Percentiles rank a stretch among this genome's conserved stretches.
Conservation (phyloP, 2,888 invertebrate genomes). For the Drosophila infuscata region DNA sequence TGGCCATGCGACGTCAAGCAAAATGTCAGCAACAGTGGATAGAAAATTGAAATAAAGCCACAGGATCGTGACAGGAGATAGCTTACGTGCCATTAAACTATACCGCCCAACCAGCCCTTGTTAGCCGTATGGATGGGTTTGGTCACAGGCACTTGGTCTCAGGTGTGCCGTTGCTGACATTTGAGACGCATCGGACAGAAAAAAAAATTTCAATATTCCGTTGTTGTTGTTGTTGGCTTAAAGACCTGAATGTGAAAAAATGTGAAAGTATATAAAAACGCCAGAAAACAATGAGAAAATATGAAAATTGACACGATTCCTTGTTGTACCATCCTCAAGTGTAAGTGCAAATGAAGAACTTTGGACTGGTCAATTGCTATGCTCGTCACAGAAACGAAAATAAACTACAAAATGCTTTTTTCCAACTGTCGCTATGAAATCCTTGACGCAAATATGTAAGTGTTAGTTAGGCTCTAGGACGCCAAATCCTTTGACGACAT, state of each 20-base stretch:
- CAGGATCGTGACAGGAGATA: constrained; percentile 22
- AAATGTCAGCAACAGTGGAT: constrained; percentile 28
- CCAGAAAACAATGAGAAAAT: background rate
- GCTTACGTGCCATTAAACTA: constrained; percentile 51
- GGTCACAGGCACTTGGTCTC: constrained; percentile 19
- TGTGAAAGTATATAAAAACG: background rate
- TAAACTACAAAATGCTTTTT: constrained; percentile 41
- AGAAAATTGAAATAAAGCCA: constrained; percentile 28
- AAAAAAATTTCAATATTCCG: constrained; percentile 20
- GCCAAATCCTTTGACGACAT: constrained; percentile 62
- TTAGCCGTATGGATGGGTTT: constrained; percentile 3
- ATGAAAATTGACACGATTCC: background rate
- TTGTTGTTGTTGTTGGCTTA: constrained; percentile 5
- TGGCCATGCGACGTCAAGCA: background rate
- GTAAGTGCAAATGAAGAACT: background rate
- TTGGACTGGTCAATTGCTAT: constrained; percentile 24
- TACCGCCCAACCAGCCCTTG: constrained; percentile 19
- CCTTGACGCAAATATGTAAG: constrained; percentile 18
- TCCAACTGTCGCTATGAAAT: constrained; percentile 44
- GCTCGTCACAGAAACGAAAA: constrained; percentile 18
- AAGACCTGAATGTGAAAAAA: no score
- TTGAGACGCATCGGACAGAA: constrained; percentile 17
- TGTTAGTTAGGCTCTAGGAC: constrained; percentile 27
- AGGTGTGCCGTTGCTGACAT: constrained; percentile 18
- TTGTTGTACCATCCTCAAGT: background rate